Percentiles rank a stretch among this genome's conserved stretches.
Conservation (phyloP, 1,140 invertebrate genomes). For the Dendroctonus valens region DNA sequence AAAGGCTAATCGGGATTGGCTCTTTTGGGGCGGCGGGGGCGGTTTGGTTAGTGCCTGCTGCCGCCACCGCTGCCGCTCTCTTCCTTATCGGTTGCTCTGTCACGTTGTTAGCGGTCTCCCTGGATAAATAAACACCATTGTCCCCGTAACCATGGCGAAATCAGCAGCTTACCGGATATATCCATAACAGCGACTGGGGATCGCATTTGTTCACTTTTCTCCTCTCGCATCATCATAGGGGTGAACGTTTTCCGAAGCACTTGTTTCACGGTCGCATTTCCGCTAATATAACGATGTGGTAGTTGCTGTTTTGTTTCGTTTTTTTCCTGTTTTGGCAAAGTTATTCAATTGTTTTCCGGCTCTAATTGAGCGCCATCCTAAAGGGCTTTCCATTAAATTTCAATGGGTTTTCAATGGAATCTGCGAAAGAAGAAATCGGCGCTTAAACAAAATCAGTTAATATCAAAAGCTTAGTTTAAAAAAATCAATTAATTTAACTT, state of each 20-base stretch:
- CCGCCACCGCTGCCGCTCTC: conserved; percentile 48
- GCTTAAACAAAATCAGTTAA: no score
- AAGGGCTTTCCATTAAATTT: no score
- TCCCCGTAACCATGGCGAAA: conserved; percentile 52
- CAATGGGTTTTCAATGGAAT: no score
- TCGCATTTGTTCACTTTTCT: conserved; percentile 6
- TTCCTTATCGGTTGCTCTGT: conserved; percentile 49
- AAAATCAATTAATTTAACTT: no score
- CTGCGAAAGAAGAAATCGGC: no score
- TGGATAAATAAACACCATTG: conserved; percentile 54
- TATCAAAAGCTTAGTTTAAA: no score
- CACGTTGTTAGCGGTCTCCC: conserved; percentile 52
- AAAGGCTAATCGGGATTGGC: conserved; percentile 31
- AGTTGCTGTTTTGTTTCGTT: no score
- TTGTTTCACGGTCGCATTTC: background rate
- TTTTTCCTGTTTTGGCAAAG: no score
- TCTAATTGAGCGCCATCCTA: no score
- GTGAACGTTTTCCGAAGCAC: conserved; percentile 2
- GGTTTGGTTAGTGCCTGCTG: conserved; percentile 46
- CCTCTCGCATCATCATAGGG: background rate
- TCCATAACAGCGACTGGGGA: conserved; percentile 15
- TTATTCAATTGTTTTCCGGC: no score
- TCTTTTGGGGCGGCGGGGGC: conserved; percentile 25
- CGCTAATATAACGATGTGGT: no score
- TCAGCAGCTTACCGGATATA: conserved; percentile 39